phyloP scores from a whole-genome alignment of 2,113 vertebrate genomes.

The Ophthalmotilapia sp. region DNA sequence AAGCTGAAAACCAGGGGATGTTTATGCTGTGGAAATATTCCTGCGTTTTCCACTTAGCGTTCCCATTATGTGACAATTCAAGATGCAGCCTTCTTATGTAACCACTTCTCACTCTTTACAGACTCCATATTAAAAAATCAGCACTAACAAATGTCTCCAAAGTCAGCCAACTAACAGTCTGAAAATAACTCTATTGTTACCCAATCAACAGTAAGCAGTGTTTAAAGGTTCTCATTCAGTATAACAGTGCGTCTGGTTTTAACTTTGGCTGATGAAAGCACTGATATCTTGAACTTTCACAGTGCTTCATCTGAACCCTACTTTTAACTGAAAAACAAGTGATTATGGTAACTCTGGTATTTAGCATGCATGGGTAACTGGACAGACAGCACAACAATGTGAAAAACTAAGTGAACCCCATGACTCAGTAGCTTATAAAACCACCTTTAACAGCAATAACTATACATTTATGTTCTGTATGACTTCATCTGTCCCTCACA shows the following conservation, averaged over 20 bases:
- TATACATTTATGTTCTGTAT: neutral
- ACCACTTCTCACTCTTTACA: neutral
- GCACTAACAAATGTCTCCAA: neutral
- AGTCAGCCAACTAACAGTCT: neutral
- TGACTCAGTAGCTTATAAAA: neutral
- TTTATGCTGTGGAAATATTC: neutral
- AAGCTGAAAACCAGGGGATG: neutral
- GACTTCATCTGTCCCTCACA: neutral
- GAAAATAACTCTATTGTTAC: neutral
- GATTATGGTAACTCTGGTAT: neutral
- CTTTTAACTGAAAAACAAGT: neutral
- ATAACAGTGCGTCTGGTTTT: neutral
- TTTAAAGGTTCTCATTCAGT: neutral
- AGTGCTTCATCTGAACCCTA: neutral
- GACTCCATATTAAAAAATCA: neutral
- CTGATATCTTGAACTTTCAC: neutral
- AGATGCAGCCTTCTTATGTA: neutral
- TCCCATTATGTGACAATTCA: neutral
- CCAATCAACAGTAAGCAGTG: neutral
- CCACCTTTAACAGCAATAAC: neutral
- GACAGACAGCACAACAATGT: neutral
- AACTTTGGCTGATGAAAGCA: neutral
- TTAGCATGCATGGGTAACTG: neutral
- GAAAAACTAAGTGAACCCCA: neutral
- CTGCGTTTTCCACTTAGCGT: neutral